Evolutionary conservation across 2,888 invertebrate genomes (phyloP).

Genomic region (Athalia rosae): DNA sequence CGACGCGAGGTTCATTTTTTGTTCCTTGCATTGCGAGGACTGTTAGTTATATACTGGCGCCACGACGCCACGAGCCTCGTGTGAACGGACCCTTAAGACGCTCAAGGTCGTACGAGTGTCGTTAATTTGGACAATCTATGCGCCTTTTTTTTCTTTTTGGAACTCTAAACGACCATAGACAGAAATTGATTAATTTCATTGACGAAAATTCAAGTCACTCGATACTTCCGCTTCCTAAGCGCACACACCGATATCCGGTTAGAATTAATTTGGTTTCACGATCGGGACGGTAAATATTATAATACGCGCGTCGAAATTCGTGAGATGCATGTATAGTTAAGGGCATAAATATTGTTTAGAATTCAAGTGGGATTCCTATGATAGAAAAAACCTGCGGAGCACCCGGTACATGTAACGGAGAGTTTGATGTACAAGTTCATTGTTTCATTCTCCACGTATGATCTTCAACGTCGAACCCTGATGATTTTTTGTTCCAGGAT

Average conservation of each 20-base stretch:
- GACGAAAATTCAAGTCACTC: too few relatives aligned
- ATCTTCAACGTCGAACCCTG: conserved; percentile 1
- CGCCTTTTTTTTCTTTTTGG: neutral
- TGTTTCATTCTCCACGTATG: conserved; percentile 16
- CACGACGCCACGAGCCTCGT: neutral
- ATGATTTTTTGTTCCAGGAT: too few relatives aligned
- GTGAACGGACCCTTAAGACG: neutral
- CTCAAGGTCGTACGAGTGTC: neutral
- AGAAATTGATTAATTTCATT: neutral
- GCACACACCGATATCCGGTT: conserved; percentile 21
- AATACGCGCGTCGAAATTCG: conserved; percentile 15
- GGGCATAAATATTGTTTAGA: too few relatives aligned
- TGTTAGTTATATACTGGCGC: neutral
- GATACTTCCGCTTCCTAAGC: conserved; percentile 11
- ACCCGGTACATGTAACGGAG: too few relatives aligned
- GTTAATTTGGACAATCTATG: neutral
- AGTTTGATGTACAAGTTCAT: too few relatives aligned
- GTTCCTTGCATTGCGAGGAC: neutral
- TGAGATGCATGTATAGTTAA: neutral
- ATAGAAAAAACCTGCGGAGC: too few relatives aligned
- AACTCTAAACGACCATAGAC: neutral
- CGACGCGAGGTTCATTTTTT: conserved; percentile 1
- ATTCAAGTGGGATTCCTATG: too few relatives aligned
- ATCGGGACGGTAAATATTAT: conserved; percentile 28
- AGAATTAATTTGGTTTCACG: conserved; percentile 36